Conservation (phyloP, 2,888 invertebrate species). For the Penaeus monodon region DNA sequence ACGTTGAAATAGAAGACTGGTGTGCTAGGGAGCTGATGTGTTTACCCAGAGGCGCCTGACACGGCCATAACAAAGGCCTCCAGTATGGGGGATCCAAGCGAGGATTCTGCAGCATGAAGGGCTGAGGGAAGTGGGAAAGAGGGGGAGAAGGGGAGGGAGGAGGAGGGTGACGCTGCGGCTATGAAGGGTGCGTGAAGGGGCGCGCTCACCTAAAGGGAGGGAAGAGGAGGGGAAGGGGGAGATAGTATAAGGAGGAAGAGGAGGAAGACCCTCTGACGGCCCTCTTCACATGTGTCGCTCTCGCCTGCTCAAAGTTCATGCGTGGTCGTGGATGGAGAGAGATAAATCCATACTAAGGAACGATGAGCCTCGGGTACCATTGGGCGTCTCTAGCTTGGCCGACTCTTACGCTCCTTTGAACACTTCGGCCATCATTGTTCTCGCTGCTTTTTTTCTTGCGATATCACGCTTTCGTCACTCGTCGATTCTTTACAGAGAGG, state of each 20-base stretch:
- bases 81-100: constrained; percentile 27
- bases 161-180: not conserved
- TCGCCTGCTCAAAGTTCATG: not conserved
- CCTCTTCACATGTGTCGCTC: too few relatives aligned
- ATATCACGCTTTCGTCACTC: too few relatives aligned
- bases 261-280: not conserved
- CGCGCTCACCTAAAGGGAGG: not conserved
- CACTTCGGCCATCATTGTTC: too few relatives aligned
- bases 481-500: too few relatives aligned
- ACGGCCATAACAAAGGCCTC: constrained; percentile 46
- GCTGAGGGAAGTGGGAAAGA: constrained; percentile 18
- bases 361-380: too few relatives aligned
- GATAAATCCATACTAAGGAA: not conserved
- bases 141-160: constrained; percentile 33
- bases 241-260: not conserved
- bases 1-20: constrained; percentile 46
- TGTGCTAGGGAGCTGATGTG: constrained; percentile 31
- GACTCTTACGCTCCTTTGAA: too few relatives aligned
- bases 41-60: constrained; percentile 50
- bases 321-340: not conserved
- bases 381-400: too few relatives aligned
- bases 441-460: too few relatives aligned
- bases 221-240: constrained; percentile 8
- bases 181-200: constrained; percentile 30
- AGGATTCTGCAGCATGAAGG: constrained; percentile 48